Evolutionary conservation across 2,888 invertebrate species (phyloP), one percentile per base, ranked within the genome.

Genomic region (Formica aserva): DNA sequence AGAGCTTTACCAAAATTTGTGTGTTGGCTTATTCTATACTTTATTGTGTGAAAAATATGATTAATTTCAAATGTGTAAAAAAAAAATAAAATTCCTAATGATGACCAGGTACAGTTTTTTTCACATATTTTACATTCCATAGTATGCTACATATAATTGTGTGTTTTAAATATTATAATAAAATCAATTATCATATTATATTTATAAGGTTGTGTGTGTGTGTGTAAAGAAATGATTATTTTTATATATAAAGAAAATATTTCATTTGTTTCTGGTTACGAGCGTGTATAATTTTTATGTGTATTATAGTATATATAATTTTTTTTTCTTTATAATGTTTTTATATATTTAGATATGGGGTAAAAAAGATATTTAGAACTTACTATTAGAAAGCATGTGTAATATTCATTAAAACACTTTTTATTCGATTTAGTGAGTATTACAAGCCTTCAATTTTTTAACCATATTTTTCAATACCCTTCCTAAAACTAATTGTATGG

Each of bases 91-190:
- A 45, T 85, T 84, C 74, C 77, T 78, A n/a, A 78, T 65, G 22
- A 89, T 89, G 11, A 57, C 13, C 83, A 89, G 89, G 84, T 89
- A 85, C 87, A 60, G 60, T 78, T 82, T 83, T 82, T 83, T 81
- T 71, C 83, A 69, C 55, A 55, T 41, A 75, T 81, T 62, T 72
- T 1, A 41, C 1, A 60, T 1, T 74, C 2, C n/a, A 41, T 29
- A 60, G 8, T 60, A 13, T 26, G 15, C 11, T 72, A 22, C 9
- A 18, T 11, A 38, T 38, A 38, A 38, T 3, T 71, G 60, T 71
- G 60, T n/a, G 1, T 38, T 55, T 55, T 35, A 55, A 3, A 52
- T n/a, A 48, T 48, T 48, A 18, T 48, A 48, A 48, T 48, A 15
- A 45, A 45, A 48, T 48, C 48, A 48, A 6, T 48, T 48, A 48